Evolutionary conservation across 2,113 vertebrate genomes (phyloP), one percentile per base, ranked within the genome.

Genomic region (Papio anubis): DNA sequence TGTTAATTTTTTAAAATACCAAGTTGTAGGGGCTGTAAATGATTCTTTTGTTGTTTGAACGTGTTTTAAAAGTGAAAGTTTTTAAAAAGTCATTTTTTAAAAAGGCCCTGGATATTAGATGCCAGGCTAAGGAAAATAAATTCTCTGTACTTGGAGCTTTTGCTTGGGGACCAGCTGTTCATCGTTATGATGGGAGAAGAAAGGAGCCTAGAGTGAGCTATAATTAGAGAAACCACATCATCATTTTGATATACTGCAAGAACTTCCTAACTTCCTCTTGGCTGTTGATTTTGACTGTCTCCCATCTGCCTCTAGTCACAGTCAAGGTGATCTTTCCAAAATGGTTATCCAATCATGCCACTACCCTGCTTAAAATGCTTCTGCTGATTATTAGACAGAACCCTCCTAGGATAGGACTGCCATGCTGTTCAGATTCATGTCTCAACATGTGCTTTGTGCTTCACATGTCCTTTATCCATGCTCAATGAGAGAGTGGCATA

Each of bases 271-370:
- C 66, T 5, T 12, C 78, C 72, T 92, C 90, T 70, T 89, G 75
- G 79, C 25, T 70, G 61, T 82, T 89, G 82, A 79, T 85, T 93
- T 73, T 72, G 18, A 57, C 50, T 73, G 17, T 79, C 55, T 96
- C 45, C 79, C 92, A 94, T 88, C 94, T 98, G 92, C 90, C 30
- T 94, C 82, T 88, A 2, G 72, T 90, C 79, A n/a, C 14, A 55
- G 87, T 97, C 78, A 91, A 88, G 82, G 93, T 85, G 78, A 91
- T 93, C 86, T 95, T 96, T 78, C 86, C 64, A 91, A 90, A 94
- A 38, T 16, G 5, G 11, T 8, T 81, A 83, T 88, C 86, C 64
- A 32, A 0, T 72, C 86, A 16, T 43, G 50, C 50, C 86, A 43
- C 55, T 55, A 4, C 14, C n/a, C 45, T 50, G 50, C 64, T 92